A percentile compares a stretch with the other conserved stretches of the same genome.
Conservation (phyloP, 2,113 vertebrate species). For the Cercocebus atys region DNA sequence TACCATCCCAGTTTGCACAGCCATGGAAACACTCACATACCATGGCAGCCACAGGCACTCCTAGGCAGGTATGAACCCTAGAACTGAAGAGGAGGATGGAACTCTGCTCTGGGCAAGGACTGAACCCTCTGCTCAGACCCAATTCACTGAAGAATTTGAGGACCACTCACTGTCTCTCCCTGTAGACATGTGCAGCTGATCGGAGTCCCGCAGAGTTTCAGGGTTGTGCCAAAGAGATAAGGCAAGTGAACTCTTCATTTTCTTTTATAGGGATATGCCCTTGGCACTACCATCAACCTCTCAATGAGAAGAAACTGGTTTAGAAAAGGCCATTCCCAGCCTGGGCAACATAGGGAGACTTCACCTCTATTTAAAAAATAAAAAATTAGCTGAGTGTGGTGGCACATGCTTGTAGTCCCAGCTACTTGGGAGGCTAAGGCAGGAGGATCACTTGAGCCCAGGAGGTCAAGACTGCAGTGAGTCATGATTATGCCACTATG, state of each 20-base stretch:
- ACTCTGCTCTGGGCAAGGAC: neutral
- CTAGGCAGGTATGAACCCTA: neutral
- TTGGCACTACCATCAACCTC: neutral
- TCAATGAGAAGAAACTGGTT: neutral
- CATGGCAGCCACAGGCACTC: neutral
- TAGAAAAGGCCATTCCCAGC: neutral
- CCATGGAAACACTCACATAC: neutral
- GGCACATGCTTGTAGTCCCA: too few species aligned
- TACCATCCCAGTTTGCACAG: neutral
- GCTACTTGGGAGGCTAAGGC: too few species aligned
- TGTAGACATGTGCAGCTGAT: neutral
- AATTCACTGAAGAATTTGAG: neutral
- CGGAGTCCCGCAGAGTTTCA: neutral
- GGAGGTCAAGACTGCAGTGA: too few species aligned
- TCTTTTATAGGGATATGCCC: conserved; percentile 10
- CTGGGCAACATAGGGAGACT: too few species aligned
- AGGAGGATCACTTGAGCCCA: too few species aligned
- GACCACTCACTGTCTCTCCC: neutral
- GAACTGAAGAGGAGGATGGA: neutral
- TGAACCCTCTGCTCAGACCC: neutral
- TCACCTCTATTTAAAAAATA: too few species aligned
- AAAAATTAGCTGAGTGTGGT: too few species aligned
- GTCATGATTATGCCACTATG: too few species aligned
- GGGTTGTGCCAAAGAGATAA: neutral
- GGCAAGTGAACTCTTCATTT: neutral